Evolutionary conservation across 2,888 invertebrate species (phyloP), one percentile per base, ranked within the genome.

Genomic region (Orthosia gracilis): DNA sequence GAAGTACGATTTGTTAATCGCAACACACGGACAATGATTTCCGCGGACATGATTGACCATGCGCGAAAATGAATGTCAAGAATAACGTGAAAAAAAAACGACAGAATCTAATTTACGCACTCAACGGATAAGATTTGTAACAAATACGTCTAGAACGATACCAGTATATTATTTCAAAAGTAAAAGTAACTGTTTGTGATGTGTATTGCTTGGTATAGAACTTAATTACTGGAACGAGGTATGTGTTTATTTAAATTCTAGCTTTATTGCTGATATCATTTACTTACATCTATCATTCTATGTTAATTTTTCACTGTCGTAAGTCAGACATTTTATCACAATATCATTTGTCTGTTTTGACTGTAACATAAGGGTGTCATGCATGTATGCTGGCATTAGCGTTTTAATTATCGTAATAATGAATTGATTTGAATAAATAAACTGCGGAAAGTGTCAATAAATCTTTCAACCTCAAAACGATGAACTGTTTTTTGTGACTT

Each of bases 1-100:
- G n/a, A 58, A 76, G 57, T 67, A 68, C 49, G 66, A 82, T 72
- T 75, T 73, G 64, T 80, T 59, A 78, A 23, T 67, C 50, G 40
- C 55, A 58, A 50, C n/a, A 59, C 49, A 54, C 69, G 58, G 71
- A 63, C 65, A 52, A 72, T 69, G 45, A 66, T 77, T 69, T 84
- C 86, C 84, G 82, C 57, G 52, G 77, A 77, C 73, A 72, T 61
- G 67, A 52, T 54, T 66, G 64, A 61, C 79, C 59, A 63, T 50
- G 85, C 75, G 73, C 61, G 66, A 78, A 84, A 85, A 67, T 62
- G 77, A 57, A 61, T 63, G 69, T 73, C 72, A 61, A 76, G 57
- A 82, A 80, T 76, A 76, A 73, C 13, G 58, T 18, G 2, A 26
- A 63, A 4, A 76, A n/a, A 73, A 58, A 62, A 73, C 7, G 18